These are phyloP conservation scores for Dione juno DNA, from an alignment of 2,888 invertebrate genomes.

Conservation along the genomic window DNA sequence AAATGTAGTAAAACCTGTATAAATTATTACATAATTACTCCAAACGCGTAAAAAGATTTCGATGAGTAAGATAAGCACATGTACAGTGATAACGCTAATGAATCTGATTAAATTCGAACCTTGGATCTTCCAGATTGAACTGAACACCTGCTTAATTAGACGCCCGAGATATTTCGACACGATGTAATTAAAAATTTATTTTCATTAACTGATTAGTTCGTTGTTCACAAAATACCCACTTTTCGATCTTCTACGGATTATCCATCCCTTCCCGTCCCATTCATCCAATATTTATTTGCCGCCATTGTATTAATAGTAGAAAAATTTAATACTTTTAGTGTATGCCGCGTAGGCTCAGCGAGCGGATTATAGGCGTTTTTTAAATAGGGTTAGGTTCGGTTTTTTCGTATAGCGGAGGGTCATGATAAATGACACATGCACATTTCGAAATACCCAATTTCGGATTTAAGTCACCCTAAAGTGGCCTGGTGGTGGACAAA, in stretches of 20 bases:
- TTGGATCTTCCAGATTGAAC: conserved; percentile 8
- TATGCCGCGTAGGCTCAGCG: conserved; percentile 69
- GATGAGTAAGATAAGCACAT: conserved; percentile 6
- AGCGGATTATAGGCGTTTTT: conserved; percentile 79
- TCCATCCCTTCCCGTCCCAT: conserved; percentile 53
- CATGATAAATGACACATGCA: conserved; percentile 85
- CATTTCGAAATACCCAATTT: conserved; percentile 85
- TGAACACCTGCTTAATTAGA: conserved; percentile 29
- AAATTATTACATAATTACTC: conserved; percentile 18
- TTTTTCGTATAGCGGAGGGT: conserved; percentile 75
- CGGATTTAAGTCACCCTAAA: conserved; percentile 85
- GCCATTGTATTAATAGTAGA: conserved; percentile 77
- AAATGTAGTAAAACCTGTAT: conserved; percentile 9
- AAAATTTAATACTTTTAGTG: conserved; percentile 82
- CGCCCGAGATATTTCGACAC: conserved; percentile 20
- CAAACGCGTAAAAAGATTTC: conserved; percentile 16
- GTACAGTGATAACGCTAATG: conserved; percentile 23
- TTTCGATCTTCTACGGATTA: conserved; percentile 75
- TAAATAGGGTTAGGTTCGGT: conserved; percentile 78
- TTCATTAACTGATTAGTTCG: conserved; percentile 43
- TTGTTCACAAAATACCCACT: conserved; percentile 49
- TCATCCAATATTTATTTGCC: conserved; percentile 80
- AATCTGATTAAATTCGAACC: conserved; percentile 23
- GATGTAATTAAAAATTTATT: conserved; percentile 30
- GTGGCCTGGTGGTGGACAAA: conserved; percentile 80